Percentiles rank a stretch among this genome's conserved stretches.
Conservation (phyloP, 2,888 invertebrate genomes). For the Phoronis australis region DNA sequence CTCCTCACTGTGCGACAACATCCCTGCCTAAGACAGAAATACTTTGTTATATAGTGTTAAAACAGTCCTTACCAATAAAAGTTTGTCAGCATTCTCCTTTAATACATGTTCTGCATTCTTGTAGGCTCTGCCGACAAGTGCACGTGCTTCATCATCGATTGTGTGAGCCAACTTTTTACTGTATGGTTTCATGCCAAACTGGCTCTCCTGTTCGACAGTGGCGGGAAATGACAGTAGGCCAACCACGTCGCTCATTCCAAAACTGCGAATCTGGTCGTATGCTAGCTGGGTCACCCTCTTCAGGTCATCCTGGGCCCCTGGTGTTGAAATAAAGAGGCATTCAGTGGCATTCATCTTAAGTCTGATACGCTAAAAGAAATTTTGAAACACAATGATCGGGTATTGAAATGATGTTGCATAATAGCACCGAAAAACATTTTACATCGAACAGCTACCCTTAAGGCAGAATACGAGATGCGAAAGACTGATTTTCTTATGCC, state of each 20-base stretch:
- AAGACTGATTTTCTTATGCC: too few species aligned
- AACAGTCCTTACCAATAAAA: constrained; percentile 56
- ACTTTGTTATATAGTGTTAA: too few species aligned
- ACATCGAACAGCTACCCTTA: neutral
- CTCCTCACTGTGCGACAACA: neutral
- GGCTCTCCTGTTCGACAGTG: constrained; percentile 49
- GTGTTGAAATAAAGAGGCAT: neutral
- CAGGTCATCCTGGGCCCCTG: constrained; percentile 86
- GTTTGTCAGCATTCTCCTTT: constrained; percentile 70
- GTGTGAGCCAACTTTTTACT: constrained; percentile 74
- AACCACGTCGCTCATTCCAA: constrained; percentile 81
- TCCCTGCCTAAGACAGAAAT: neutral
- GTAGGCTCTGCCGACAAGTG: constrained; percentile 74
- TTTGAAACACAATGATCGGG: neutral
- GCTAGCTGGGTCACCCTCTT: constrained; percentile 91
- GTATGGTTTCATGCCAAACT: constrained; percentile 68
- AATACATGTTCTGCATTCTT: constrained; percentile 74
- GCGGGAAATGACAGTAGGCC: constrained; percentile 84
- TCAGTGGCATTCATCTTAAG: neutral
- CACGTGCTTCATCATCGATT: constrained; percentile 74
- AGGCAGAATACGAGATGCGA: too few species aligned
- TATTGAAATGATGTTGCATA: neutral
- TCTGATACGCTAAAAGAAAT: neutral
- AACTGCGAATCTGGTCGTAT: constrained; percentile 80
- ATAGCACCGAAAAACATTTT: constrained; percentile 3